Conservation (phyloP, 2,797 vertebrate genomes). For the Eulemur rubriventer region DNA sequence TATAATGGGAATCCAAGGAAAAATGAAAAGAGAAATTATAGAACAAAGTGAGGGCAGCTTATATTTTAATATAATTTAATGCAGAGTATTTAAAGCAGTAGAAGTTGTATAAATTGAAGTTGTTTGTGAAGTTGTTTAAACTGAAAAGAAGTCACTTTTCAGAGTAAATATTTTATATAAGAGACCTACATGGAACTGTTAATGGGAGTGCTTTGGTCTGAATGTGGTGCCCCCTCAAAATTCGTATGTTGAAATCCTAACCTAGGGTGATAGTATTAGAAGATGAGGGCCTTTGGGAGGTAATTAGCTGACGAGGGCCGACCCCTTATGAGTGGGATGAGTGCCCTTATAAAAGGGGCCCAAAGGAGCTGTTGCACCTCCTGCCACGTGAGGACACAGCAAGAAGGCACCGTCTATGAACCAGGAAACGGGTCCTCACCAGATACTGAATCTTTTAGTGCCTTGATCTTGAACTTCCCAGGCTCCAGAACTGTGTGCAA, state of each 20-base stretch:
- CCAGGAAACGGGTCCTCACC: not conserved
- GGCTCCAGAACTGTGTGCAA: not conserved
- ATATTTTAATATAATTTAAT: constrained; percentile 22
- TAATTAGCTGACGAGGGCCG: not conserved
- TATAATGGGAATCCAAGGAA: not conserved
- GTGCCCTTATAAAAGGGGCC: not conserved
- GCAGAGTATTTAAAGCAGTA: not conserved
- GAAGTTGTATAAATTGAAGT: not conserved
- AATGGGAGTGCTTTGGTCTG: not conserved
- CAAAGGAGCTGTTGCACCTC: not conserved
- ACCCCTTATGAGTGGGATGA: not conserved
- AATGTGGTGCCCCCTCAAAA: not conserved
- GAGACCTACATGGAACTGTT: not conserved
- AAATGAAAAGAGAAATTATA: constrained; percentile 12
- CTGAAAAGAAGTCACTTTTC: not conserved
- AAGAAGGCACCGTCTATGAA: not conserved
- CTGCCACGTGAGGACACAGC: not conserved
- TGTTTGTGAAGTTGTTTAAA: not conserved
- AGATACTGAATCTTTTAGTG: not conserved
- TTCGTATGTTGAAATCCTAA: not conserved
- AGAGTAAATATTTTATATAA: not conserved
- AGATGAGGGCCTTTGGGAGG: not conserved
- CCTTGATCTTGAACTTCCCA: not conserved
- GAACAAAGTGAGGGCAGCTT: not conserved
- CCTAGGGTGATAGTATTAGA: not conserved